Conservation (phyloP, 2,797 vertebrate genomes). For the Pogoniulus pusillus region DNA sequence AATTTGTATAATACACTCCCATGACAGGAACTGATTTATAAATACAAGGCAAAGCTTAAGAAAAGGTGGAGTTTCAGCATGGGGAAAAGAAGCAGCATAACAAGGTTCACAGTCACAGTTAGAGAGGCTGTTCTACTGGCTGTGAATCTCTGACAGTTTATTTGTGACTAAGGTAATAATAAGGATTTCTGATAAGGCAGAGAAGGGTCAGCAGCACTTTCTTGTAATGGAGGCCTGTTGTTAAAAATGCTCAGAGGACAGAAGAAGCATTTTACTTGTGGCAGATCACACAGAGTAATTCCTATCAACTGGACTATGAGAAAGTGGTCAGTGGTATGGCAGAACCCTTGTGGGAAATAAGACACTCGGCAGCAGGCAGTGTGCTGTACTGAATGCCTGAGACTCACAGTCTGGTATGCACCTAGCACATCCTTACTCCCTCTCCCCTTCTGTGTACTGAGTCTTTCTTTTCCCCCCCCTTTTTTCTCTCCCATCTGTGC, state of each 20-base stretch:
- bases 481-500: background rate
- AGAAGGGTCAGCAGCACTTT: background rate
- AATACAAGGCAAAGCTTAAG: slow-evolving; percentile 46
- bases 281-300: background rate
- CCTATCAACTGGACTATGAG: background rate
- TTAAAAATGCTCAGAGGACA: background rate
- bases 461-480: background rate
- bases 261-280: background rate
- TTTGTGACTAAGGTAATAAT: background rate
- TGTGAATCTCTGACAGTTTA: background rate
- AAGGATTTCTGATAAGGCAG: background rate
- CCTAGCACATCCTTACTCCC: too few relatives aligned
- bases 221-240: background rate
- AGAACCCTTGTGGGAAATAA: background rate
- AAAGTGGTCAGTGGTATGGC: background rate
- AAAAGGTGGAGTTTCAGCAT: background rate
- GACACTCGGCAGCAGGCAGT: background rate
- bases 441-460: background rate
- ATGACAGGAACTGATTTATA: slow-evolving; percentile 30
- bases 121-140: background rate
- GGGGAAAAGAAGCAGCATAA: background rate
- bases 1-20: slow-evolving; percentile 1
- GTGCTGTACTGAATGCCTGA: background rate
- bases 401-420: background rate
- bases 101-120: background rate